Percentiles rank a stretch among this genome's conserved stretches.
Conservation (phyloP, 2,113 vertebrate genomes). For the Pseudorasbora parva region DNA sequence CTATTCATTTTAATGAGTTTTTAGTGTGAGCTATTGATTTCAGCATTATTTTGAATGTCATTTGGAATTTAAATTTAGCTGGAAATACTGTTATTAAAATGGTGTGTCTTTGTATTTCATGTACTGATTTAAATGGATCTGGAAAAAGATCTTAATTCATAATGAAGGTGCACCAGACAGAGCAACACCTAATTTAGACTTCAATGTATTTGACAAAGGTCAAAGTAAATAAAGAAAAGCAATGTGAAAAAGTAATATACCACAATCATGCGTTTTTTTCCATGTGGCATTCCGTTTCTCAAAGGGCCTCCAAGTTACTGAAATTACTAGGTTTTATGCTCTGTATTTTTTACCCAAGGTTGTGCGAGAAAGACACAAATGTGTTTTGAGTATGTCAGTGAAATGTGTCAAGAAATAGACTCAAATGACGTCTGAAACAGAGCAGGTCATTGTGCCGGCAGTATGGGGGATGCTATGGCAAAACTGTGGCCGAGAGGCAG, state of each 20-base stretch:
- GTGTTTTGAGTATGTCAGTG: neutral
- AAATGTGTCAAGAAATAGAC: slow-evolving; percentile 25
- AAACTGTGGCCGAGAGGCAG: neutral
- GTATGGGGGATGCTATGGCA: neutral
- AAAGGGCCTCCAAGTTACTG: neutral
- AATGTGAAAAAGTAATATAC: neutral
- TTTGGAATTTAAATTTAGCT: neutral
- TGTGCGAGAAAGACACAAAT: neutral
- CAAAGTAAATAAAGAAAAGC: neutral
- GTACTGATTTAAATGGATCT: neutral
- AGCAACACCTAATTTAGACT: neutral
- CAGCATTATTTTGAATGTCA: neutral
- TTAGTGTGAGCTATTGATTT: neutral
- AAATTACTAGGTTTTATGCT: neutral
- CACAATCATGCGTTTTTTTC: neutral
- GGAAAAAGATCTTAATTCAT: neutral
- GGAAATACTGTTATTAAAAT: neutral
- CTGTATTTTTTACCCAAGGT: neutral
- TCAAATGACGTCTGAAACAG: slow-evolving; percentile 42
- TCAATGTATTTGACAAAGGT: neutral
- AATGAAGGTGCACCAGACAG: neutral
- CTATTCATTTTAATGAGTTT: neutral
- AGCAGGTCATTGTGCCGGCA: neutral
- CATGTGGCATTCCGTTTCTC: neutral
- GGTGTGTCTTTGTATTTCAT: neutral